Base-by-base conservation (phyloP, 2,113 vertebrate genomes). In the Acinonyx jubatus region DNA sequence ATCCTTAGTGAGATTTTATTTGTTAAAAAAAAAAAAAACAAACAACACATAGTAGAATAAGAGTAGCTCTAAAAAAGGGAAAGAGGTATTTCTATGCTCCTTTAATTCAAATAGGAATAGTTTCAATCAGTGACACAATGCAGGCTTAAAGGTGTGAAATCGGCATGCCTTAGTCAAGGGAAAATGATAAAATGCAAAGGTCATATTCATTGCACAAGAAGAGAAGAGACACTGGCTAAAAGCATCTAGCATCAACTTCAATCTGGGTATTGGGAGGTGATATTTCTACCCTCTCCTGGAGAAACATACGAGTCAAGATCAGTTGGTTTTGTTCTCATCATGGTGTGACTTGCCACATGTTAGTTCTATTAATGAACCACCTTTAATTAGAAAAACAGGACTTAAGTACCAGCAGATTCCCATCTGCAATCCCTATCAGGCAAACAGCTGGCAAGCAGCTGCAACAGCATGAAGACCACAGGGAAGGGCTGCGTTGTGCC, bases 371-470 rank as follows among this genome's bases (percentile, higher is more conserved):
- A 98, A 96, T 27, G 86, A 98, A 78, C 74, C 1, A 18, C 76
- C 65, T 95, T 95, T 97, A 96, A 97, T 96, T 96, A 97, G 92
- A 79, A 98, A 98, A 98, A 69, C 92, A 96, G 80, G 80, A 82
- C 80, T 92, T 96, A 97, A 97, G 66, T 65, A 95, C 94, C 90
- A 95, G 90, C 57, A 68, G 91, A 45, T 81, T 90, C 90, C 91
- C 97, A 95, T 96, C 87, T 96, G 90, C 63, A 96, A 66, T 18
- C 61, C 23, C 95, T 91, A 96, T 81, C 92, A 96, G 83, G 80
- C 82, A 91, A 94, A 95, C 97, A 97, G 97, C 97, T 98, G 97
- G 97, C 38, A 82, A 89, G 93, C 96, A 97, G 96, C 97, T 97
- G 97, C 52, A 45, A n/a, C n/a, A 84, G 52, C 90, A 74, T 1